A percentile compares a stretch with the other conserved stretches of the same genome.
phyloP scores from a whole-genome alignment of 2,797 vertebrate species.

The Pseudochromis fuscus region DNA sequence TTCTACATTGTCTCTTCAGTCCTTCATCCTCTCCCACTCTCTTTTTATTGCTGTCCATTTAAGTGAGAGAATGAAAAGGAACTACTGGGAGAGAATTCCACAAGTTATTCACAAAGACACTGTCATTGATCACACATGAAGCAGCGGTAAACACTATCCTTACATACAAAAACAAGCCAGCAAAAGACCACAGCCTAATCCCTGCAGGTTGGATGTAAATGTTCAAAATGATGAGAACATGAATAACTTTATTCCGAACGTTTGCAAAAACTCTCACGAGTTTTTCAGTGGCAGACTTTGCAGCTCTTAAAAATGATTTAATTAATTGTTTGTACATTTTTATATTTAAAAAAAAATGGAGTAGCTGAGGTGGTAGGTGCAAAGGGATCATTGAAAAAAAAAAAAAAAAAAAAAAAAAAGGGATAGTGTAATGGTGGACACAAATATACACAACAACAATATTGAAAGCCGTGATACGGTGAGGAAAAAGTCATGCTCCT shows the following conservation, averaged over 20 bases:
- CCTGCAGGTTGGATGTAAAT: constrained; percentile 59
- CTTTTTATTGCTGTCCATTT: constrained; percentile 68
- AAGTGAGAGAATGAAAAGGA: constrained; percentile 48
- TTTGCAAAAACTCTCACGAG: constrained; percentile 53
- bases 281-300: constrained; percentile 66
- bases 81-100: constrained; percentile 38
- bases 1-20: constrained; percentile 55
- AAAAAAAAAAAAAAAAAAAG: too few relatives aligned
- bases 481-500: constrained; percentile 75
- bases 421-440: constrained; percentile 42
- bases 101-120: constrained; percentile 55
- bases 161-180: constrained; percentile 58
- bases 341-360: constrained; percentile 30
- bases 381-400: constrained; percentile 21
- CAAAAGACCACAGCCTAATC: constrained; percentile 60
- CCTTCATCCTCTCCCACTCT: constrained; percentile 44
- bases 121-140: constrained; percentile 60
- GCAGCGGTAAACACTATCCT: constrained; percentile 60
- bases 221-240: constrained; percentile 62
- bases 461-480: constrained; percentile 59
- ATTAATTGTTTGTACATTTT: constrained; percentile 61
- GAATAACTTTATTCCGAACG: constrained; percentile 61
- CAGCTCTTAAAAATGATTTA: constrained; percentile 64
- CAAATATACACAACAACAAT: constrained; percentile 65
- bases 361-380: constrained; percentile 33